These are phyloP conservation scores for Embiotoca jacksoni DNA, from an alignment of 2,113 vertebrate species.

Conservation along the genomic window DNA sequence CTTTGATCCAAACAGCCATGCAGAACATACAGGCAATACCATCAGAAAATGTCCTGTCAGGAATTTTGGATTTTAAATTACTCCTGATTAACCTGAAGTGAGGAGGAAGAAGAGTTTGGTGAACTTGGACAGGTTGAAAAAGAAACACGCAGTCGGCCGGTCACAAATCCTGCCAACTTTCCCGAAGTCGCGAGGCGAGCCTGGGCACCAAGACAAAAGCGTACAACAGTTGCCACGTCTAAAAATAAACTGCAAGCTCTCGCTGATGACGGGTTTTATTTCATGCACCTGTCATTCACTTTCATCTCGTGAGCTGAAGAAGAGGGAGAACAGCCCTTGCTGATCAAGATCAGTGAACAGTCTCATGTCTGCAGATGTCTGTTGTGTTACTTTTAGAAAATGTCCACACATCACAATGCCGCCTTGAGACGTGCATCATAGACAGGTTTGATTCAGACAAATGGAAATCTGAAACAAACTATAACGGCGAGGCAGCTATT, in stretches of 20 bases:
- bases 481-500: not conserved
- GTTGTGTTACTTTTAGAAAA: constrained; percentile 48
- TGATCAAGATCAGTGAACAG: constrained; percentile 83
- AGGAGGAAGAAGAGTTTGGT: constrained; percentile 73
- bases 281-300: constrained; percentile 71
- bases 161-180: constrained; percentile 37
- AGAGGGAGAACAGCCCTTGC: constrained; percentile 73
- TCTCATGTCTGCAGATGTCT: constrained; percentile 79
- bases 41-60: constrained; percentile 90
- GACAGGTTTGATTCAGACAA: constrained; percentile 23
- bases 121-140: constrained; percentile 41
- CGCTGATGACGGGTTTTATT: constrained; percentile 58
- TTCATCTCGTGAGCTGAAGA: constrained; percentile 51
- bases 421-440: constrained; percentile 43
- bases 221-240: not conserved
- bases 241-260: constrained; percentile 37
- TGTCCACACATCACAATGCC: constrained; percentile 37
- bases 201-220: not conserved
- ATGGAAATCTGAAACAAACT: not conserved
- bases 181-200: not conserved
- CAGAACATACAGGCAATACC: constrained; percentile 85
- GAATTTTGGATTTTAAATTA: constrained; percentile 91
- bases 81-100: constrained; percentile 87
- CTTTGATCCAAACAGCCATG: constrained; percentile 93
- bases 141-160: constrained; percentile 39